Conservation (phyloP, 1,140 invertebrate species). For the Eumeta japonica region DNA sequence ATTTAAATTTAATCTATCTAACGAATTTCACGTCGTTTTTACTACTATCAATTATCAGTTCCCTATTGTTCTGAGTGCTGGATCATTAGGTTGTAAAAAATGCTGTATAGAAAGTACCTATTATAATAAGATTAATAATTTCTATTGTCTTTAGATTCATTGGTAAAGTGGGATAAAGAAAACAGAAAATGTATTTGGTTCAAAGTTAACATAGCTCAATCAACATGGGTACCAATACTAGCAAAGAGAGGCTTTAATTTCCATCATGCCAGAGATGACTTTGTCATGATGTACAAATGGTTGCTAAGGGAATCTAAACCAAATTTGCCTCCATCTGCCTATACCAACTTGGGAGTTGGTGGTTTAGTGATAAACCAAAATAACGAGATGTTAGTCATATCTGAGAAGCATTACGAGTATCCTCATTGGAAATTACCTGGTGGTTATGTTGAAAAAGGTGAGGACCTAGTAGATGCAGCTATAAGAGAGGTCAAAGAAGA, state of each 20-base stretch:
- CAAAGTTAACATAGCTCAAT: conserved; percentile 66
- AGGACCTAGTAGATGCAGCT: conserved; percentile 76
- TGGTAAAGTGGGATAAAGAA: conserved; percentile 67
- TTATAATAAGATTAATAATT: too few relatives aligned
- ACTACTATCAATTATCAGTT: too few relatives aligned
- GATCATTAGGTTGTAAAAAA: too few relatives aligned
- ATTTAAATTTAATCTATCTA: conserved; percentile 8
- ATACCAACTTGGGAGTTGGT: conserved; percentile 86
- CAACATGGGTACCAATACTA: conserved; percentile 74
- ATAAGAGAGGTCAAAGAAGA: conserved; percentile 87
- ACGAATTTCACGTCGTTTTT: too few relatives aligned
- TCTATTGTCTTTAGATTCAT: conserved; percentile 63
- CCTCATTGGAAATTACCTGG: conserved; percentile 88
- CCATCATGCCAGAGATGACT: conserved; percentile 81
- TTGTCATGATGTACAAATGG: conserved; percentile 81
- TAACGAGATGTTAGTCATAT: conserved; percentile 75
- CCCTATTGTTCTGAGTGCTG: too few relatives aligned
- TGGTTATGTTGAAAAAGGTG: conserved; percentile 86
- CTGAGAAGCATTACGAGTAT: conserved; percentile 69
- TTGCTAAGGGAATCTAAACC: conserved; percentile 57
- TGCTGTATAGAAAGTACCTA: too few relatives aligned
- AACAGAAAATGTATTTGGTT: conserved; percentile 81
- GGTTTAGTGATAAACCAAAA: conserved; percentile 79
- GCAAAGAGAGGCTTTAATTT: conserved; percentile 81
- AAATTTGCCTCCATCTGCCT: conserved; percentile 80